Percentiles rank a stretch among this genome's conserved stretches.
Conservation (phyloP, 64 coral and sea anemone species). For the Montipora efflorescens region DNA sequence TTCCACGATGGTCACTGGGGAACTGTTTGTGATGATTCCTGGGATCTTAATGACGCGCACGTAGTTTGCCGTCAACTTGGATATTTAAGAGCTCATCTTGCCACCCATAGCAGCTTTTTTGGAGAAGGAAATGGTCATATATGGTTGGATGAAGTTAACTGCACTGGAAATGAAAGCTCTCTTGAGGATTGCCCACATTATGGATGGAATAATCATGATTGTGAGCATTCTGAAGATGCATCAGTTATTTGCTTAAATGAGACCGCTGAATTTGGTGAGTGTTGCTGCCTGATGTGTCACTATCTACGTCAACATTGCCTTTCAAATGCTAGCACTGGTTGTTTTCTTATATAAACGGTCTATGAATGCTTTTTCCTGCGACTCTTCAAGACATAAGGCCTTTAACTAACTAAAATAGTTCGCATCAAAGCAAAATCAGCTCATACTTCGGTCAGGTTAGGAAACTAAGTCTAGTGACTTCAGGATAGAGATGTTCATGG, state of each 20-base stretch:
- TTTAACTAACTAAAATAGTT: no score
- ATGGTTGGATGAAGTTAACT: background rate
- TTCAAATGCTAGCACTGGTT: no score
- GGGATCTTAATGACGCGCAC: conserved; percentile 14
- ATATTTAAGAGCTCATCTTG: background rate
- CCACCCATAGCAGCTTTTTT: background rate
- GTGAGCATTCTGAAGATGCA: conserved; percentile 5
- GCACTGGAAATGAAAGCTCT: conserved; percentile 20
- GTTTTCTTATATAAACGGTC: no score
- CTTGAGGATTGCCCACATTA: background rate
- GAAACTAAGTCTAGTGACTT: no score
- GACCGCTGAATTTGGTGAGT: background rate
- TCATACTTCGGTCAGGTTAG: no score
- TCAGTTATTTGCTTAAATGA: conserved; percentile 24
- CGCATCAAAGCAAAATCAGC: no score
- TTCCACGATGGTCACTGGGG: conserved; percentile 29
- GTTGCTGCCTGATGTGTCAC: no score
- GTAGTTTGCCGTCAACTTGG: conserved; percentile 22
- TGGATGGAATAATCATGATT: conserved; percentile 11
- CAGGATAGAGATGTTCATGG: no score
- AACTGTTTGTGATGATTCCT: conserved; percentile 22
- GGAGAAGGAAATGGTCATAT: conserved; percentile 40
- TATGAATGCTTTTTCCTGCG: no score
- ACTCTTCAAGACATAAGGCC: no score
- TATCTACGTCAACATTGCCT: no score